Evolutionary conservation across 2,113 vertebrate genomes (phyloP), one percentile per base, ranked within the genome.

Genomic region (Perccottus glenii): DNA sequence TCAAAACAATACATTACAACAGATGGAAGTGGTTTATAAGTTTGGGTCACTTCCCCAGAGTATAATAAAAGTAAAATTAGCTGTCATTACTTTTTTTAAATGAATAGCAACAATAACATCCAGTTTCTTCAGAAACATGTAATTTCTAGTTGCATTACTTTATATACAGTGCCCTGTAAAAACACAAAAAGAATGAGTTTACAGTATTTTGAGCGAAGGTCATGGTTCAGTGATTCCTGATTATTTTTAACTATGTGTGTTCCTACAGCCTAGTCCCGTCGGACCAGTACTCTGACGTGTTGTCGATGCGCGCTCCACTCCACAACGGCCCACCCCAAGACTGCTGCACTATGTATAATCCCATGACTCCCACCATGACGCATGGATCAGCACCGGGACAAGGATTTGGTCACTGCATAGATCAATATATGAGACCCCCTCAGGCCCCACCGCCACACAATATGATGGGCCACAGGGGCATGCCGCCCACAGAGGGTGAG

Each of bases 351-450:
- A 96, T 98, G 94, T 98, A 96, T 88, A 94, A 95, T 85, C 90
- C 94, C 7, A 85, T 91, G 89, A 92, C 92, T 60, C 81, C 94
- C 40, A 80, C 83, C 0, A 90, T 94, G 89, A 89, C 88, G 84
- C 90, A 91, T 33, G 93, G 89, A 80, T 92, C 93, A 51, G 92
- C 92, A 6, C 78, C 81, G 38, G 86, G 73, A 10, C 88, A 85
- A 75, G 78, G 85, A 58, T 77, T 87, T 1, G 92, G 90, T 80
- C 93, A 92, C 75, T 93, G 93, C 32, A 94, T 97, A 78, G 94
- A 92, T 73, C 94, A 95, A 76, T 97, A 96, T 67, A 94, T 96
- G 91, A 94, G 93, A 48, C 91, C 94, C 0, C 94, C 93, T 9
- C 94, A 92, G 32, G 92, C 85, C 38, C 89, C 85, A 1, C 92